phyloP scores from a whole-genome alignment of 2,888 invertebrate genomes.

The Choreutis nemorana region DNA sequence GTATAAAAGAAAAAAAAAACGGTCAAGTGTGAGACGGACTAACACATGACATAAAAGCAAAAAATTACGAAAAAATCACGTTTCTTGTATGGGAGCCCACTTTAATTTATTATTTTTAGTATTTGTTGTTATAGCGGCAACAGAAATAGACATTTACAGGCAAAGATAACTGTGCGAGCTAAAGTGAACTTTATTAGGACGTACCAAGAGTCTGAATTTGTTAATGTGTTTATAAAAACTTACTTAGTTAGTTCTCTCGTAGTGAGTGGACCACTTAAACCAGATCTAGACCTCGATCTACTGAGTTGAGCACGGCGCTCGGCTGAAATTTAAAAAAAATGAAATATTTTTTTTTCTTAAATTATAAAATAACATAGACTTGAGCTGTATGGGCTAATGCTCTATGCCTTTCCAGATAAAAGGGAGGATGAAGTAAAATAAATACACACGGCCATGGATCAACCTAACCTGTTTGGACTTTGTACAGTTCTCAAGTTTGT shows the following conservation, averaged over 20 bases:
- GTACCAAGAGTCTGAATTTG: background rate
- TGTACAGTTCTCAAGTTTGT: no score
- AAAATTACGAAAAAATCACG: no score
- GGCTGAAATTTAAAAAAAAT: constrained; percentile 57
- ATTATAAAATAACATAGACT: no score
- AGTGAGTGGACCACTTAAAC: constrained; percentile 71
- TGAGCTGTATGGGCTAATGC: no score
- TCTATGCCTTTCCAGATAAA: no score
- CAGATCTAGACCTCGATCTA: constrained; percentile 85
- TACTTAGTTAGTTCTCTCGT: constrained; percentile 75
- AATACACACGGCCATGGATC: no score
- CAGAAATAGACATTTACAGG: background rate
- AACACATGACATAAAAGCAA: no score
- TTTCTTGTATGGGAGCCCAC: background rate
- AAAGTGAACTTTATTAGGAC: background rate
- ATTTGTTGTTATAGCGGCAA: no score
- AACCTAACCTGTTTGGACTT: no score
- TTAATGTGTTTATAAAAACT: constrained; percentile 22
- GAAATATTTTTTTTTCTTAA: background rate
- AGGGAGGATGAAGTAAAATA: no score
- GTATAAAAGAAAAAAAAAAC: no score
- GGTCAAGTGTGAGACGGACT: no score
- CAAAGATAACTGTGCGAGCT: background rate
- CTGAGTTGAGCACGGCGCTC: constrained; percentile 91
- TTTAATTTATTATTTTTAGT: background rate